A percentile compares a stretch with the other conserved stretches of the same genome.
Conservation (phyloP, 92 coral and sea anemone species). For the Plumapathes pennacea region DNA sequence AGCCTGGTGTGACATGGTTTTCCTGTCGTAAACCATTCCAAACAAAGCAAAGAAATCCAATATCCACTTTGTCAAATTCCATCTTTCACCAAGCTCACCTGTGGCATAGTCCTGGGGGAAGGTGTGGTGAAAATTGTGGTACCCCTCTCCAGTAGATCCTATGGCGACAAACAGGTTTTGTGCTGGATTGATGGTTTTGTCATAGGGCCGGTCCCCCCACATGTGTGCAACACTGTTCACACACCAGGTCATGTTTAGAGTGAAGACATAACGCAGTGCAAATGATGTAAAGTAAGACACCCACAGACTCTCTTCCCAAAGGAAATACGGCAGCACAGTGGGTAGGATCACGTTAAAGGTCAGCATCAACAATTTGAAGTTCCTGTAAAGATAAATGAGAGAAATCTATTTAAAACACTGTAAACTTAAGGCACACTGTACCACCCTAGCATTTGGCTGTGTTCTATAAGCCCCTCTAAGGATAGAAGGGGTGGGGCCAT, state of each 20-base stretch:
- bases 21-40: conserved; percentile 69
- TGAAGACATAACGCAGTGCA: conserved; percentile 62
- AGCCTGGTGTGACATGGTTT: conserved; percentile 38
- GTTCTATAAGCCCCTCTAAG: too few species aligned
- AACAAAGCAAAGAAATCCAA: conserved; percentile 48
- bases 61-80: conserved; percentile 48
- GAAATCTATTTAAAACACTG: too few species aligned
- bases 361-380: conserved; percentile 50
- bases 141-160: conserved; percentile 67
- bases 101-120: conserved; percentile 81
- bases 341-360: conserved; percentile 49
- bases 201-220: conserved; percentile 77
- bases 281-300: conserved; percentile 60
- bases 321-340: conserved; percentile 51
- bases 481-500: too few species aligned
- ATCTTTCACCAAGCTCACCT: conserved; percentile 57
- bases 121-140: conserved; percentile 79
- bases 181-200: conserved; percentile 66
- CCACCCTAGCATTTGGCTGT: too few species aligned
- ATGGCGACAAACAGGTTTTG: conserved; percentile 51
- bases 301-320: conserved; percentile 79
- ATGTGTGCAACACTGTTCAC: conserved; percentile 78
- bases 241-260: conserved; percentile 74
- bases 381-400: conserved; percentile 24
- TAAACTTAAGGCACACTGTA: too few species aligned